Conservation (phyloP, 2,113 vertebrate species). For the Tringa solitaria region DNA sequence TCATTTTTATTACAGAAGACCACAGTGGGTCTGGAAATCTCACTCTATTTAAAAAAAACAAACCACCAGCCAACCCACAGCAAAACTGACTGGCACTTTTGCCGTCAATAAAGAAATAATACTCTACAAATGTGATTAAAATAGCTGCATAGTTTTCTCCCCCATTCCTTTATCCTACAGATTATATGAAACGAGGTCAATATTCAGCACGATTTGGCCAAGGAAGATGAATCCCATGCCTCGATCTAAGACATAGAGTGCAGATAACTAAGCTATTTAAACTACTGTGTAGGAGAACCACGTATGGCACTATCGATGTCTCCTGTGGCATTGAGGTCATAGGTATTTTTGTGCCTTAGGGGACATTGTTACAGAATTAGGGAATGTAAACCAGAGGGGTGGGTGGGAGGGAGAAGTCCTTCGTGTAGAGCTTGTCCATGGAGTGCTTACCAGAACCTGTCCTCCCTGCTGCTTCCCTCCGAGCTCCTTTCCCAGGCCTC, state of each 20-base stretch:
- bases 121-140: background rate
- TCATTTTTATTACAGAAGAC: slow-evolving; percentile 32
- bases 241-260: slow-evolving; percentile 58
- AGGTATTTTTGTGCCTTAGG: slow-evolving; percentile 74
- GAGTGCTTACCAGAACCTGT: slow-evolving; percentile 39
- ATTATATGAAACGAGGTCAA: slow-evolving; percentile 64
- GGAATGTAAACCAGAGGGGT: slow-evolving; percentile 59
- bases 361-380: slow-evolving; percentile 58
- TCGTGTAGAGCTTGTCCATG: slow-evolving; percentile 49
- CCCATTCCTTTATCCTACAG: slow-evolving; percentile 32
- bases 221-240: slow-evolving; percentile 66
- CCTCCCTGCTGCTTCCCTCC: slow-evolving; percentile 25
- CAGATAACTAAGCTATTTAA: slow-evolving; percentile 68
- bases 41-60: background rate
- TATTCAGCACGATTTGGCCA: slow-evolving; percentile 61
- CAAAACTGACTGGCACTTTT: background rate
- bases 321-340: slow-evolving; percentile 65
- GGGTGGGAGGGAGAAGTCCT: slow-evolving; percentile 52
- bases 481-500: background rate
- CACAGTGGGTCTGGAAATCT: slow-evolving; percentile 4
- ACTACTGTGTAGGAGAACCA: slow-evolving; percentile 71
- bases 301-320: slow-evolving; percentile 65
- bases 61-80: background rate
- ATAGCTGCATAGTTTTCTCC: slow-evolving; percentile 48
- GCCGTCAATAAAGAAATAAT: background rate